A percentile compares a stretch with the other conserved stretches of the same genome.
Evolutionary conservation across 2,113 vertebrate genomes (phyloP).

Genomic region (Falcunculus frontatus): DNA sequence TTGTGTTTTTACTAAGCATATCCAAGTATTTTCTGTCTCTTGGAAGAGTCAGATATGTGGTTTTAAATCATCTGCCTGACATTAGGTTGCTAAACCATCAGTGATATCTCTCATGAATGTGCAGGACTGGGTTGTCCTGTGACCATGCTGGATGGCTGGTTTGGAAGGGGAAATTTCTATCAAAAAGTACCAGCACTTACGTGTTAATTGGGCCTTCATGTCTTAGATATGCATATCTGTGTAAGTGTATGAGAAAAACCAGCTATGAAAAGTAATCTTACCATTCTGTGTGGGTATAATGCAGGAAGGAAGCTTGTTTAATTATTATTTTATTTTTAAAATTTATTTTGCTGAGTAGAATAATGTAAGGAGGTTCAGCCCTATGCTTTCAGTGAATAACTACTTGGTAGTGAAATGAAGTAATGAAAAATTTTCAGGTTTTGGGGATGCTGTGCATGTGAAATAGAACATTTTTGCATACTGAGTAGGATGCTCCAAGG

Average conservation of each 20-base stretch:
- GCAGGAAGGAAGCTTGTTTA: background rate
- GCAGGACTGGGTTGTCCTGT: background rate
- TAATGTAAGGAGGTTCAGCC: background rate
- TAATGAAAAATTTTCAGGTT: background rate
- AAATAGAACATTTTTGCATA: background rate
- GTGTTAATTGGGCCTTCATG: background rate
- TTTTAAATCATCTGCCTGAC: constrained; percentile 6
- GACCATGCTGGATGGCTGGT: background rate
- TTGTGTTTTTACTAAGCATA: background rate
- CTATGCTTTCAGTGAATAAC: background rate
- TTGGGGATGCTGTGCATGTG: background rate
- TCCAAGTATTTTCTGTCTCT: constrained; percentile 3
- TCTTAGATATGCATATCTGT: background rate
- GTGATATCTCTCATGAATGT: background rate
- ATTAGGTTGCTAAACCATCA: background rate
- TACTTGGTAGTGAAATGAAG: background rate
- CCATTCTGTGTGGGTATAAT: background rate
- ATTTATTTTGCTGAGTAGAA: background rate
- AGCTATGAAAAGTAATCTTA: background rate
- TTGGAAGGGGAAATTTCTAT: background rate
- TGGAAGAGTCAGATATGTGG: background rate
- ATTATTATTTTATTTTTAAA: background rate
- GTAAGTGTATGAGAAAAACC: background rate
- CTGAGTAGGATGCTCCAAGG: background rate
- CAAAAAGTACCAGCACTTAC: background rate